These are phyloP conservation scores for Botrylloides violaceus DNA, from an alignment of 23 tunicate species.

Conservation along the genomic window DNA sequence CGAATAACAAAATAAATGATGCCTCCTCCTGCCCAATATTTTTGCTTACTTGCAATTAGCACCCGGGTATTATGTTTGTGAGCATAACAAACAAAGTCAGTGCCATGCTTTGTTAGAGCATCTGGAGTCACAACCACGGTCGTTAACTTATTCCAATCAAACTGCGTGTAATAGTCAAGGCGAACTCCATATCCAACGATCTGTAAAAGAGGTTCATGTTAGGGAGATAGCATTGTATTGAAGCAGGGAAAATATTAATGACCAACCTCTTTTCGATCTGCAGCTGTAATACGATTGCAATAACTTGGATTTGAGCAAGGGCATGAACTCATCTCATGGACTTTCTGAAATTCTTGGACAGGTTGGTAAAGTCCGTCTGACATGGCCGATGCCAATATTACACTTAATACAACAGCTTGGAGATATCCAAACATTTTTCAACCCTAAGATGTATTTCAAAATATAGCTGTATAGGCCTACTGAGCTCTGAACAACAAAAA, in stretches of 20 bases:
- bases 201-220: constrained; percentile 1
- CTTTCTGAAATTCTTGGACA: no score
- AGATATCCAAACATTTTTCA: no score
- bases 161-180: constrained; percentile 1
- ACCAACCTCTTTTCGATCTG: constrained; percentile 10
- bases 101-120: constrained; percentile 4
- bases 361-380: no score
- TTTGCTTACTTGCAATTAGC: constrained; percentile 8
- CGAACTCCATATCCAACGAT: not conserved
- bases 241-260: not conserved
- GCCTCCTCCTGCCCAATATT: no score
- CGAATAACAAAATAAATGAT: no score
- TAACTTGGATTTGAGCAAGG: not conserved
- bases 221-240: not conserved
- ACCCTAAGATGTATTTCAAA: no score
- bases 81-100: constrained; percentile 13
- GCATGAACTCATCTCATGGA: not conserved
- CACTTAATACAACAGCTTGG: no score
- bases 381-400: no score
- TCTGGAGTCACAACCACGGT: not conserved
- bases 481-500: no score
- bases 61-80: constrained; percentile 26
- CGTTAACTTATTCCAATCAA: constrained; percentile 15
- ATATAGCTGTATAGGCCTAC: no score
- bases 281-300: not conserved